phyloP scores from a whole-genome alignment of 2,797 vertebrate species.

The Poliocrania exsul region DNA sequence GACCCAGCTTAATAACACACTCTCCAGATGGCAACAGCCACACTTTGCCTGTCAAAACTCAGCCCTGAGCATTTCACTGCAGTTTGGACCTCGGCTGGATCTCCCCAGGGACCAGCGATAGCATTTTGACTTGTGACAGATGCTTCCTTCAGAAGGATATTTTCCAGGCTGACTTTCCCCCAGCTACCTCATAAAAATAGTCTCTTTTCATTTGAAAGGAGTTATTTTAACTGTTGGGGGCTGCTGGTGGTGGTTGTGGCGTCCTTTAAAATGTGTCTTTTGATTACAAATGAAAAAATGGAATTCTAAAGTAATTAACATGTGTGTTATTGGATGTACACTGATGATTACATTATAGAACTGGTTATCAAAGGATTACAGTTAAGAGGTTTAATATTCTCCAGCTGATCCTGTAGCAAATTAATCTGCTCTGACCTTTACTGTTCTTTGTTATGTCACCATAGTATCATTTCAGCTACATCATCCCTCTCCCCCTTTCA shows the following conservation, averaged over 20 bases:
- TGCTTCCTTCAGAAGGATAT: slow-evolving; percentile 47
- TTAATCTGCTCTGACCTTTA: slow-evolving; percentile 65
- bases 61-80: neutral
- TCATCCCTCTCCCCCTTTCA: slow-evolving; percentile 4
- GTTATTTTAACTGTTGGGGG: neutral
- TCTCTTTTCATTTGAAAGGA: neutral
- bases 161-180: slow-evolving; percentile 55
- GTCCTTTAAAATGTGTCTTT: slow-evolving; percentile 31
- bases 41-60: neutral
- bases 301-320: slow-evolving; percentile 57
- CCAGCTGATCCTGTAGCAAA: slow-evolving; percentile 56
- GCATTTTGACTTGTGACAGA: slow-evolving; percentile 44
- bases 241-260: neutral
- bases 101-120: neutral
- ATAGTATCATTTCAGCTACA: slow-evolving; percentile 41
- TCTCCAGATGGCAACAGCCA: neutral
- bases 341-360: slow-evolving; percentile 65
- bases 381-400: slow-evolving; percentile 71
- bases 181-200: slow-evolving; percentile 21
- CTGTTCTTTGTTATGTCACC: slow-evolving; percentile 74
- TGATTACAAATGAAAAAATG: slow-evolving; percentile 61
- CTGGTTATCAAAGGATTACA: slow-evolving; percentile 64
- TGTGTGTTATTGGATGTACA: slow-evolving; percentile 58
- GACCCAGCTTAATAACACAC: neutral
- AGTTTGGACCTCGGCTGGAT: neutral